Percentiles rank a stretch among this genome's conserved stretches.
phyloP scores from a whole-genome alignment of 92 coral and sea anemone genomes.

The Actinernus sp. region DNA sequence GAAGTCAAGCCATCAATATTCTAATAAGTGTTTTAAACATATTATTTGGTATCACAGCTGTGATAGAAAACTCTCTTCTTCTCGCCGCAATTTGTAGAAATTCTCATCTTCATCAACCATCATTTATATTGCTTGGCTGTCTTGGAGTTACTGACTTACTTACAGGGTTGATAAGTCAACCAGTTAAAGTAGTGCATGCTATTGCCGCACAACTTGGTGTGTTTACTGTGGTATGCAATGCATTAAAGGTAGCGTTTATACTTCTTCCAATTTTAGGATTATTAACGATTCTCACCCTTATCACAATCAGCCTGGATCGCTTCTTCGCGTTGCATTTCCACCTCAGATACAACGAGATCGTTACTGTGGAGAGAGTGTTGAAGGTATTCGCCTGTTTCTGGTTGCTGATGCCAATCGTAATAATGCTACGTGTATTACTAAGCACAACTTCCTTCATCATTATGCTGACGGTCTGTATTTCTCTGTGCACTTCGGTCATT shows the following conservation, averaged over 20 bases:
- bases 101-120: background rate
- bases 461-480: background rate
- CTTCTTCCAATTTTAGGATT: background rate
- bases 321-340: slow-evolving; percentile 4
- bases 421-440: background rate
- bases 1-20: background rate
- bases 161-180: background rate
- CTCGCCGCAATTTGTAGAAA: background rate
- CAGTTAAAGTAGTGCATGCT: background rate
- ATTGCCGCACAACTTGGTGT: background rate
- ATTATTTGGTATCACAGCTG: background rate
- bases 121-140: background rate
- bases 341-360: slow-evolving; percentile 26
- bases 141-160: background rate
- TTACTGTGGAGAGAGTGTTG: slow-evolving; percentile 1
- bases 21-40: background rate
- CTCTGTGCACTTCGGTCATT: background rate
- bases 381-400: background rate
- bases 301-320: slow-evolving; percentile 5
- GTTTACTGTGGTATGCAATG: background rate
- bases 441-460: background rate
- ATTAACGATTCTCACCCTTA: background rate
- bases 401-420: background rate
- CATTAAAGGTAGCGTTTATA: background rate
- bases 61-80: background rate